These are phyloP conservation scores for Leptopterna dolabrata DNA, from an alignment of 2,888 invertebrate genomes.

Conservation along the genomic window DNA sequence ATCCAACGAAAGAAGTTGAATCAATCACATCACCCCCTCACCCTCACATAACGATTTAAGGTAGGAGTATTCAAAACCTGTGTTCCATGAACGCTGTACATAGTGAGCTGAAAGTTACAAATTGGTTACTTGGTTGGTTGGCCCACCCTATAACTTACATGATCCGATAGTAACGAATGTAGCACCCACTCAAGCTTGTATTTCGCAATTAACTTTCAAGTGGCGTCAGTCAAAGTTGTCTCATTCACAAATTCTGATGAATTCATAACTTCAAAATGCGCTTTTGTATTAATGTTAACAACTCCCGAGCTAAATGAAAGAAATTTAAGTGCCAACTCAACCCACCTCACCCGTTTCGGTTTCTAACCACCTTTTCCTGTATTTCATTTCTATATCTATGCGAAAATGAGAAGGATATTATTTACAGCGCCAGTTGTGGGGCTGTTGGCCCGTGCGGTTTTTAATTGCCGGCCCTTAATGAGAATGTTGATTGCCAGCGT, in stretches of 20 bases:
- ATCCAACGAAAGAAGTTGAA: too few species aligned
- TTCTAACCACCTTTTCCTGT: constrained; percentile 1
- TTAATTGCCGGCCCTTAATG: constrained; percentile 33
- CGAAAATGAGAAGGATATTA: constrained; percentile 20
- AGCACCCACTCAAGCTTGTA: too few species aligned
- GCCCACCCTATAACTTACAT: too few species aligned
- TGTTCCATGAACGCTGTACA: too few species aligned
- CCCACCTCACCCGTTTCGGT: background rate
- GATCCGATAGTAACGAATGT: too few species aligned
- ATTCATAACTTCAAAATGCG: background rate
- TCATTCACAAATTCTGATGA: background rate
- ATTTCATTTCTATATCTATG: constrained; percentile 4
- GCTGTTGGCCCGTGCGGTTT: constrained; percentile 9
- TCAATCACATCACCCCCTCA: too few species aligned
- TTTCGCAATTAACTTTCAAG: too few species aligned
- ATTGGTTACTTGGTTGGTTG: too few species aligned
- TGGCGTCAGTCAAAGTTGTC: too few species aligned
- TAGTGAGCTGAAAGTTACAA: too few species aligned
- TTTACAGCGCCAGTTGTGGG: constrained; percentile 1
- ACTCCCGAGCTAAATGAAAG: background rate
- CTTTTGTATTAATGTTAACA: background rate
- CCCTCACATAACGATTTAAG: too few species aligned
- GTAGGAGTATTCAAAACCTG: too few species aligned
- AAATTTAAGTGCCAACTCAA: background rate
- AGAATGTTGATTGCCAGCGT: constrained; percentile 42